Percentiles rank a stretch among this genome's conserved stretches.
These are phyloP conservation scores for Lepidurus packardi DNA, from an alignment of 1,140 invertebrate genomes.

Conservation along the genomic window DNA sequence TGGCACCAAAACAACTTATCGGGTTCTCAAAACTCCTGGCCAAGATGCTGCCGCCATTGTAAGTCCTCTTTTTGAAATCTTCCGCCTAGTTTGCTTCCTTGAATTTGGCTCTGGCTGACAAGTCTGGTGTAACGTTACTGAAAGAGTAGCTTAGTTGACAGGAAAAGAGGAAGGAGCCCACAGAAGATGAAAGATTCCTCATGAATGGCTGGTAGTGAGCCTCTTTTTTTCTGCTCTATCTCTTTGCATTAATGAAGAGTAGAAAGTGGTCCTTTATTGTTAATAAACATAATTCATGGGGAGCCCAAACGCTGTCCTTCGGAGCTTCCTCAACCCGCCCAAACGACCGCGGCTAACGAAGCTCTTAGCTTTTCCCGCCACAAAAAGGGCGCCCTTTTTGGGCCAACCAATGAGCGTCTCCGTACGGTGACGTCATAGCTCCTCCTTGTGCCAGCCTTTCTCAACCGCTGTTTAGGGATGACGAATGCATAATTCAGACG, in stretches of 20 bases:
- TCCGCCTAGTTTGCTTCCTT: neutral
- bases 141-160: no score
- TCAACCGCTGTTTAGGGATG: no score
- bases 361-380: conserved; percentile 9
- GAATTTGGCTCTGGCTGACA: no score
- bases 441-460: neutral
- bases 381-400: neutral
- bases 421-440: neutral
- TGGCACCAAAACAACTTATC: conserved; percentile 39
- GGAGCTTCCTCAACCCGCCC: conserved; percentile 23
- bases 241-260: no score
- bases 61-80: neutral
- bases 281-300: no score
- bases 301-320: neutral
- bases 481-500: no score
- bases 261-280: no score
- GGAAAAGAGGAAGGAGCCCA: no score
- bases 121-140: no score
- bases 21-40: conserved; percentile 40
- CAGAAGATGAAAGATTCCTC: no score
- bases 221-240: no score
- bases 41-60: conserved; percentile 35
- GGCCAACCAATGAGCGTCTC: neutral
- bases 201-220: no score
- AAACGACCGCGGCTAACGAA: conserved; percentile 28